Evolutionary conservation across 2,113 vertebrate species (phyloP).

Genomic region (Clupea harengus): DNA sequence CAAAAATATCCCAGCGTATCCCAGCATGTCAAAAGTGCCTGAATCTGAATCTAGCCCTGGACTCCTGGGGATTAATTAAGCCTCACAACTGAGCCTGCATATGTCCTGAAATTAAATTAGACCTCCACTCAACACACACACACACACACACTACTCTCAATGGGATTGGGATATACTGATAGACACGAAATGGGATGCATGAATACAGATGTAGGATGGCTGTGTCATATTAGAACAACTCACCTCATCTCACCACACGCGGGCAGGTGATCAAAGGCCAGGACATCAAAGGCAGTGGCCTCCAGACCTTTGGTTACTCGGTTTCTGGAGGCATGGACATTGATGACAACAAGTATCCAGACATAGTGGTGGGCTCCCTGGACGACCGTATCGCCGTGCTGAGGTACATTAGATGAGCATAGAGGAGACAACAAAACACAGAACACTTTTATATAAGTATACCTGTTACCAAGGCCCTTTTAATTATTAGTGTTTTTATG

Average conservation of each 20-base stretch:
- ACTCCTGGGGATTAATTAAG: neutral
- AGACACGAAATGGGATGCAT: neutral
- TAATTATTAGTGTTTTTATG: neutral
- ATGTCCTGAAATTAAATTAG: neutral
- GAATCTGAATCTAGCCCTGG: too few relatives aligned
- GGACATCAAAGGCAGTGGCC: conserved; percentile 56
- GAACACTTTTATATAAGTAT: too few relatives aligned
- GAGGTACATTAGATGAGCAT: conserved; percentile 64
- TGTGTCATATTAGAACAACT: neutral
- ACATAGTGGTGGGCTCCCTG: conserved; percentile 86
- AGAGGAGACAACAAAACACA: too few relatives aligned
- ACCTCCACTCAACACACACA: too few relatives aligned
- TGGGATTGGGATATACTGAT: neutral
- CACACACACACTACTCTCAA: neutral
- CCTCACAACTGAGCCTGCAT: neutral
- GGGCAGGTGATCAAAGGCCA: conserved; percentile 68
- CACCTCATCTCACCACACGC: neutral
- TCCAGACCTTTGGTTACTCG: conserved; percentile 85
- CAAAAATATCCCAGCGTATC: too few relatives aligned
- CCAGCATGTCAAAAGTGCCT: too few relatives aligned
- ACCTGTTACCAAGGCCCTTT: neutral
- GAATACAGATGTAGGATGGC: neutral
- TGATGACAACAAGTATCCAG: conserved; percentile 83
- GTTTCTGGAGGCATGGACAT: conserved; percentile 82
- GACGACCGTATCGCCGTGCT: conserved; percentile 76